Percentiles rank a stretch among this genome's conserved stretches.
These are phyloP conservation scores for Pseudopleuronectes americanus DNA, from an alignment of 2,797 vertebrate species.

Conservation along the genomic window DNA sequence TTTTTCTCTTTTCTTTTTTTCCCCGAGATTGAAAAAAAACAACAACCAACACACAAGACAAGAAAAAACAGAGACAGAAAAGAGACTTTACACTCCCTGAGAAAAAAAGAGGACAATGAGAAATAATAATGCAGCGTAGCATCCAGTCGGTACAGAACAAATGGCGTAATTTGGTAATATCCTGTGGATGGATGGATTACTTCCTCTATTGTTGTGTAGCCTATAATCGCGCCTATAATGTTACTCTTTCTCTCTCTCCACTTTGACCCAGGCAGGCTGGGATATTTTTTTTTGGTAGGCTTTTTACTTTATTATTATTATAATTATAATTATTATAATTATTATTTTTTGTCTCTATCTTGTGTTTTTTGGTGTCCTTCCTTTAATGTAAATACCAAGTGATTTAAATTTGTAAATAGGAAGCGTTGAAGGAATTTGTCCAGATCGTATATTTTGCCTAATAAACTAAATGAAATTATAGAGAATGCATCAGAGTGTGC, in stretches of 20 bases:
- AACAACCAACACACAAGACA: not conserved
- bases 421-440: slow-evolving; percentile 95
- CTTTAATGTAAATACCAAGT: slow-evolving; percentile 94
- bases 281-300: slow-evolving; percentile 83
- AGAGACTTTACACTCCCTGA: slow-evolving; percentile 65
- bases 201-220: slow-evolving; percentile 86
- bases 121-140: slow-evolving; percentile 87
- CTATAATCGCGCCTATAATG: slow-evolving; percentile 85
- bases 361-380: slow-evolving; percentile 86
- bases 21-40: slow-evolving; percentile 56
- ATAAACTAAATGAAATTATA: slow-evolving; percentile 99
- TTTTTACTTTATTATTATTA: slow-evolving; percentile 85
- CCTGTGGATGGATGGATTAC: slow-evolving; percentile 87
- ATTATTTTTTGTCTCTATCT: slow-evolving; percentile 79
- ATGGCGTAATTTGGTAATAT: slow-evolving; percentile 86
- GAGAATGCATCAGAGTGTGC: slow-evolving; percentile 61
- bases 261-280: slow-evolving; percentile 80
- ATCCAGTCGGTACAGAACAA: slow-evolving; percentile 87
- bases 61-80: slow-evolving; percentile 27
- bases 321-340: slow-evolving; percentile 76
- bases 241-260: slow-evolving; percentile 76
- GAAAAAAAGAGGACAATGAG: slow-evolving; percentile 79
- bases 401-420: slow-evolving; percentile 98
- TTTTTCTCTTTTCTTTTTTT: slow-evolving; percentile 52
- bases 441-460: slow-evolving; percentile 99